Conservation (phyloP, 2,113 vertebrate genomes). For the Speoplatyrhinus poulsoni region DNA sequence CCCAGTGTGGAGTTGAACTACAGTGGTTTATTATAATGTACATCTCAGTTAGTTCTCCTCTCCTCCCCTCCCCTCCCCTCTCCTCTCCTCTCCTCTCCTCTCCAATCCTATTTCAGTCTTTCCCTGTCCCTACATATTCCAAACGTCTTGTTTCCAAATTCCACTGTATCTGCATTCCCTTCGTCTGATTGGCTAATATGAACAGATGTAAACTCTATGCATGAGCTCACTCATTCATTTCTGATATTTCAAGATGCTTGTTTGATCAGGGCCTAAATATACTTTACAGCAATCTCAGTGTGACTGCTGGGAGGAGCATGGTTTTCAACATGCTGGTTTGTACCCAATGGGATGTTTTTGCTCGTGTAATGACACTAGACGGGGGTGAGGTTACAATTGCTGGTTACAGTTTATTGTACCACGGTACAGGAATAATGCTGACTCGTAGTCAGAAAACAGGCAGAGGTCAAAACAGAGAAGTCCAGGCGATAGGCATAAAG, state of each 20-base stretch:
- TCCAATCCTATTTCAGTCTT: background rate
- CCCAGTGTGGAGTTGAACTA: background rate
- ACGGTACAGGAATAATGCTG: no score
- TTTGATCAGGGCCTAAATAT: conserved; percentile 47
- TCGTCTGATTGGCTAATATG: background rate
- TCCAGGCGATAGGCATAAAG: no score
- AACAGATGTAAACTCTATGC: conserved; percentile 3
- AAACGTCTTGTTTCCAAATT: background rate
- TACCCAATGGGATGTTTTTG: no score
- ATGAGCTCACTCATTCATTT: conserved; percentile 26
- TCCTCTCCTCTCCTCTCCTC: background rate
- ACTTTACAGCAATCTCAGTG: conserved; percentile 16
- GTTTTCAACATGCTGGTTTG: no score
- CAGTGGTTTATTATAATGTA: background rate
- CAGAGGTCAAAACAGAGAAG: no score
- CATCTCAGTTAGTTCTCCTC: background rate
- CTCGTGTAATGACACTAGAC: no score
- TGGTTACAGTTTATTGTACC: no score
- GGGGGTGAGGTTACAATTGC: no score
- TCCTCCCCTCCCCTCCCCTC: background rate
- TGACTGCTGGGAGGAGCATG: no score
- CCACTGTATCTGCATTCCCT: background rate
- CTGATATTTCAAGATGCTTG: conserved; percentile 52
- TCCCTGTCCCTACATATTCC: background rate
- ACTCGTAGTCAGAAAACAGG: no score